Base-by-base conservation (phyloP, 1,140 invertebrate genomes). In the Drosophila lowei region DNA sequence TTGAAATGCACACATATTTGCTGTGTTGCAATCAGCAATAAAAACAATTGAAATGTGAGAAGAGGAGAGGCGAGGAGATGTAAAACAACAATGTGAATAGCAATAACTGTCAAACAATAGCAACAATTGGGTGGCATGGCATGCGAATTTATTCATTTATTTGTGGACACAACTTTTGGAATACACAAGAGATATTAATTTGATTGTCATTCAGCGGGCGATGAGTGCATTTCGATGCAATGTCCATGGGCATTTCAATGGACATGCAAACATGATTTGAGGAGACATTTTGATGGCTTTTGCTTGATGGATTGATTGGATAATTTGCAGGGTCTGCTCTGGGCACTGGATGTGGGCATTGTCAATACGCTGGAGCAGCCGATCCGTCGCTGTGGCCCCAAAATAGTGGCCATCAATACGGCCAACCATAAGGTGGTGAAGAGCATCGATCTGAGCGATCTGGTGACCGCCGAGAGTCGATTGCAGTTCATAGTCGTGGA, bases 331-430 rank as follows among this genome's bases (percentile, higher is more conserved):
- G 93, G 93, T 63, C 92, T 94, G n/a, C 83, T 95, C 1, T 96
- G 95, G 95, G 92, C 93, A 2, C 90, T 96, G 48, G 95, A 95
- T 75, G 92, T 92, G 43, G 95, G 95, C 41, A 92, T 95, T 38
- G 93, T 94, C 1, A 94, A 95, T 65, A 95, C 94, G 1, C 77
- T 95, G 47, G 93, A 94, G 55, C 92, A 93, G 28, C 94, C 95
- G 0, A 92, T 94, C 1, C 92, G 93, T 7, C 92, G 93, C n/a
- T 94, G 94, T 65, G 90, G 92, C 9, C 94, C 95, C 0, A 96
- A 95, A 90, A 92, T 95, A 16, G 92, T 95, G 7, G 94, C 93
- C n/a, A 92, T 95, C 48, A 93, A 93, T 68, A 91, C 93, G 0
- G 91, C 93, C 46, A 93, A 92, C 41, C 93, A 93, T 30, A 94